Evolutionary conservation across 2,797 vertebrate species (phyloP), one percentile per base, ranked within the genome.

Genomic region (Prunella strophiata): DNA sequence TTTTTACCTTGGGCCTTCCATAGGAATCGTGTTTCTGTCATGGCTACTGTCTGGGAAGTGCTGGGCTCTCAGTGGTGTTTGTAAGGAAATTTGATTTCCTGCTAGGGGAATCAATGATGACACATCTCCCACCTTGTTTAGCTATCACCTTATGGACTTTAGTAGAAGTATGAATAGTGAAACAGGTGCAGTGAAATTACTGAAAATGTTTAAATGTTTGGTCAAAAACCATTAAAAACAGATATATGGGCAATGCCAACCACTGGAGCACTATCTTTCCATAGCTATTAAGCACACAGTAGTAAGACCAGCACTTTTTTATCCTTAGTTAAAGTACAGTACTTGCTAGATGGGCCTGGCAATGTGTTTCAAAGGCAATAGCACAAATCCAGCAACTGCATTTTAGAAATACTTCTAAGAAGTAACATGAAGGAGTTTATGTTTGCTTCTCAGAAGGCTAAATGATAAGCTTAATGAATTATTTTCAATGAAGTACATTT

Each of bases 1-100:
- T 76, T 17, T 77, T 80, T 45, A 57, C 34, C 36, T 50, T 75
- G 26, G 58, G 7, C 7, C 25, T 34, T 91, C 42, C 11, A 30
- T 4, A 72, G 47, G 42, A 89, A 42, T 27, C 0, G 0, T 65
- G 34, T 29, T 71, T 12, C 1, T 65, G 9, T 67, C 83, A 40
- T 10, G 11, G 40, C 13, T 85, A 11, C 9, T 9, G 5, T 6
- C 34, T 22, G 45, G 45, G 45, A 79, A 68, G 29, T 4, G 2
- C 21, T 18, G 12, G 27, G 18, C 32, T 78, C 12, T 23, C 26
- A 26, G 34, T 26, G 27, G 8, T 48, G 34, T 43, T 43, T 73
- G 19, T 29, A 40, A 18, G n/a, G 26, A 84, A 59, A 77, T 38
- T 84, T 9, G 62, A 16, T 75, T 93, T 75, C 47, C 57, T 84